Conservation (phyloP, 2,888 invertebrate species). For the Coleophora deauratella region DNA sequence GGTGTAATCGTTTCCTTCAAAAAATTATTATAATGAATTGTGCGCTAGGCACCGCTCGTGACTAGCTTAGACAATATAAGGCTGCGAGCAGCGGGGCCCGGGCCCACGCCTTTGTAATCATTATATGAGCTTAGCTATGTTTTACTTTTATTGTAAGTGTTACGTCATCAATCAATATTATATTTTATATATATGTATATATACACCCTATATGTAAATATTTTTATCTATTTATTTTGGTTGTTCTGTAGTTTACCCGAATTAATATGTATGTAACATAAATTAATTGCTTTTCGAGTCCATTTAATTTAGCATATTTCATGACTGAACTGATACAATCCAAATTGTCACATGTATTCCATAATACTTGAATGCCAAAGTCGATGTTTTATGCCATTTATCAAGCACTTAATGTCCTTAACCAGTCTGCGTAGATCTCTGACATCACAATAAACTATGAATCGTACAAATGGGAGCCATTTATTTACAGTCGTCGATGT, state of each 20-base stretch:
- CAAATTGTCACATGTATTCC: constrained; percentile 29
- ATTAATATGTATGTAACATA: constrained; percentile 37
- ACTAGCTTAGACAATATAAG: constrained; percentile 52
- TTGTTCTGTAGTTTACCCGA: constrained; percentile 69
- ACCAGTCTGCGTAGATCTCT: constrained; percentile 50
- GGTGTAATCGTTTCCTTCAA: constrained; percentile 62
- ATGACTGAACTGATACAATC: constrained; percentile 14
- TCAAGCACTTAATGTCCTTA: constrained; percentile 50
- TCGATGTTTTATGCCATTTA: constrained; percentile 64
- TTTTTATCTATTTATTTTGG: constrained; percentile 67
- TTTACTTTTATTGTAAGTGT: constrained; percentile 73
- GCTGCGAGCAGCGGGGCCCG: constrained; percentile 51
- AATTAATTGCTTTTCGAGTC: constrained; percentile 33
- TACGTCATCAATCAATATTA: constrained; percentile 72
- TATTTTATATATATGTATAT: constrained; percentile 44
- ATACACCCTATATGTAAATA: constrained; percentile 58
- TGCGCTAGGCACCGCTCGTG: constrained; percentile 45
- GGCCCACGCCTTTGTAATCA: constrained; percentile 67
- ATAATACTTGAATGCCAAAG: constrained; percentile 67
- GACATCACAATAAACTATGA: constrained; percentile 65
- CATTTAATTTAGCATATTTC: constrained; percentile 18
- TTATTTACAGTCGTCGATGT: constrained; percentile 42
- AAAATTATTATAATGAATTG: constrained; percentile 54
- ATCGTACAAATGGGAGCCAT: constrained; percentile 70
- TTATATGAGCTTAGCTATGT: constrained; percentile 73